Evolutionary conservation across 2,113 vertebrate species (phyloP).

Genomic region (Alexandromys fortis): DNA sequence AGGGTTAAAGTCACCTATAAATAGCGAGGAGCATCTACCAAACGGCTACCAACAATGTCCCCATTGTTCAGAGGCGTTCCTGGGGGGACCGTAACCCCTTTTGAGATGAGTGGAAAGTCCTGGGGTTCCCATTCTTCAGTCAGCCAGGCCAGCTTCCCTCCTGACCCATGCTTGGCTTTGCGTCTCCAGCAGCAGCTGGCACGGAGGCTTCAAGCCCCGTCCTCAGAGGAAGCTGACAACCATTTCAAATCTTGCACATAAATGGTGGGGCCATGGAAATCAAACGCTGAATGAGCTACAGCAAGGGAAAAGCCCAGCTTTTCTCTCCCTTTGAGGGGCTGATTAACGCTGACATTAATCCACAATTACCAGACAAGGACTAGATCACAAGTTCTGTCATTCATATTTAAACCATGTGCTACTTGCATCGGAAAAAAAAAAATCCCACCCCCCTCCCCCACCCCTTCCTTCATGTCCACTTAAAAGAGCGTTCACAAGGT

Average conservation of each 20-base stretch:
- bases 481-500: conserved; percentile 83
- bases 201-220: conserved; percentile 82
- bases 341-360: conserved; percentile 85
- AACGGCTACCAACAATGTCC: conserved; percentile 68
- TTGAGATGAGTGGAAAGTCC: neutral
- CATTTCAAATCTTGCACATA: conserved; percentile 86
- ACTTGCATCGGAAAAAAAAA: conserved; percentile 64
- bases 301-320: conserved; percentile 77
- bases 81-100: conserved; percentile 46
- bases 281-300: conserved; percentile 78
- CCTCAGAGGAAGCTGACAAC: conserved; percentile 83
- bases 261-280: conserved; percentile 85
- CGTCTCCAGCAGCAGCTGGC: conserved; percentile 85
- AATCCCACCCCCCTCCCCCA: conserved; percentile 65
- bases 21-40: conserved; percentile 82
- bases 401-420: conserved; percentile 82
- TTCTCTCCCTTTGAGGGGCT: conserved; percentile 79
- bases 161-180: conserved; percentile 52
- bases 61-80: conserved; percentile 67
- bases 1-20: conserved; percentile 86
- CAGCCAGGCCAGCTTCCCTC: conserved; percentile 71
- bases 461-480: conserved; percentile 86
- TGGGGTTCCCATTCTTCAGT: conserved; percentile 48
- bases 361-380: conserved; percentile 85
- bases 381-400: conserved; percentile 79